phyloP scores from a whole-genome alignment of 2,888 invertebrate species.

The Steinernema carpocapsae region DNA sequence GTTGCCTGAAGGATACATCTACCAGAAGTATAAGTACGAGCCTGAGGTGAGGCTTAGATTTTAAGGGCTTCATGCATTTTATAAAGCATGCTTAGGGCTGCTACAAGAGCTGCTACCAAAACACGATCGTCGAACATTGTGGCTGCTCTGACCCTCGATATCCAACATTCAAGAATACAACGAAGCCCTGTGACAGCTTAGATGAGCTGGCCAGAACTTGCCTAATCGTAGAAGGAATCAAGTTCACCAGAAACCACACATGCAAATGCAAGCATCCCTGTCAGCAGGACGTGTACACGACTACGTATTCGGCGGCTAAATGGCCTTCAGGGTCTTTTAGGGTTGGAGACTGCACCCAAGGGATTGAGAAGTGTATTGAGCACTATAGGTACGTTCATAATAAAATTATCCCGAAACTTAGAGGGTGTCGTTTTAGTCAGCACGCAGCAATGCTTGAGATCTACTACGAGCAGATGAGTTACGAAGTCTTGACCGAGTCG shows the following conservation, averaged over 20 bases:
- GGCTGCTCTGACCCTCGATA: slow-evolving; percentile 67
- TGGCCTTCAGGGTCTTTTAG: slow-evolving; percentile 58
- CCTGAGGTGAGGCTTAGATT: slow-evolving; percentile 54
- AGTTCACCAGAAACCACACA: slow-evolving; percentile 48
- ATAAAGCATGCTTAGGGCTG: slow-evolving; percentile 55
- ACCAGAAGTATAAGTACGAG: slow-evolving; percentile 64
- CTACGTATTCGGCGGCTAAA: slow-evolving; percentile 65
- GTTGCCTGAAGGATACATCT: slow-evolving; percentile 56
- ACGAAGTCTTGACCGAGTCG: slow-evolving; percentile 62
- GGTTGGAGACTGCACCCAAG: slow-evolving; percentile 49
- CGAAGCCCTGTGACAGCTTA: slow-evolving; percentile 52
- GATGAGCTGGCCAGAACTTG: slow-evolving; percentile 49
- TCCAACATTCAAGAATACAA: slow-evolving; percentile 53
- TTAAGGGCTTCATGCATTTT: not conserved
- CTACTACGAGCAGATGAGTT: slow-evolving; percentile 68
- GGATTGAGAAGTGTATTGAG: slow-evolving; percentile 49
- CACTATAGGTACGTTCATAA: slow-evolving; percentile 47
- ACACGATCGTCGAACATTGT: slow-evolving; percentile 57
- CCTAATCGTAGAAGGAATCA: slow-evolving; percentile 48
- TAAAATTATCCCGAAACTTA: not conserved
- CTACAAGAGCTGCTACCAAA: slow-evolving; percentile 66
- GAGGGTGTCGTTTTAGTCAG: slow-evolving; percentile 58
- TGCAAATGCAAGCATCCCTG: slow-evolving; percentile 61
- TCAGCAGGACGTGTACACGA: slow-evolving; percentile 61
- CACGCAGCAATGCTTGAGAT: slow-evolving; percentile 67